A percentile compares a stretch with the other conserved stretches of the same genome.
Evolutionary conservation across 2,888 invertebrate species (phyloP).

Genomic region (Adelphocoris suturalis): DNA sequence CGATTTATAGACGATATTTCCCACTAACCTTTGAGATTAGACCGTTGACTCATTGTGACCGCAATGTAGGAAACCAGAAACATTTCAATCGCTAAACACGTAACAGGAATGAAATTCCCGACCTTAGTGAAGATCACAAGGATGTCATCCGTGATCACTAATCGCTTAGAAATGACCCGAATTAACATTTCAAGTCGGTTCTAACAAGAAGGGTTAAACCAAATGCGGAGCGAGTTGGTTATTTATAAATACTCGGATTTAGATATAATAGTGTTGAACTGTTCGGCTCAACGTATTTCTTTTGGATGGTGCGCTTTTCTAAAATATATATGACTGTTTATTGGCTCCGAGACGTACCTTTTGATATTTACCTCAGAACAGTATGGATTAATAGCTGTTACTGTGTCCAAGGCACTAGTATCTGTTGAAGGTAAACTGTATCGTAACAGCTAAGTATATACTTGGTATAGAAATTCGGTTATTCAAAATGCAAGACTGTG

Average conservation of each 20-base stretch:
- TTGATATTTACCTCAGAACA: too few relatives aligned
- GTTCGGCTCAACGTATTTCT: neutral
- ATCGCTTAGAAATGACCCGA: slow-evolving; percentile 1
- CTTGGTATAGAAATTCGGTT: too few relatives aligned
- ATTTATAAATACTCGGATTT: neutral
- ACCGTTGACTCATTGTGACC: neutral
- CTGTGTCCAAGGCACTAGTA: too few relatives aligned
- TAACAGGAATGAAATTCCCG: neutral
- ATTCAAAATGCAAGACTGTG: too few relatives aligned
- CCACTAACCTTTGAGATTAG: neutral
- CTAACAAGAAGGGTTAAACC: neutral
- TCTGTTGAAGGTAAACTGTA: too few relatives aligned
- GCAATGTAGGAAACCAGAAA: neutral
- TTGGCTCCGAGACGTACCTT: too few relatives aligned
- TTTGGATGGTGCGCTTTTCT: too few relatives aligned
- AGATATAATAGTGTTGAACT: neutral
- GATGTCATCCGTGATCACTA: neutral
- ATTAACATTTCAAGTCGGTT: neutral
- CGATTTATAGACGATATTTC: too few relatives aligned
- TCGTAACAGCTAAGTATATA: too few relatives aligned
- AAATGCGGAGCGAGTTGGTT: neutral
- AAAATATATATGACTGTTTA: too few relatives aligned
- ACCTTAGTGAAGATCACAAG: neutral
- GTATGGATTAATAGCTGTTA: too few relatives aligned
- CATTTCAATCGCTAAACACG: neutral